phyloP scores from a whole-genome alignment of 1,140 invertebrate genomes.

The Eufriesea mexicana region DNA sequence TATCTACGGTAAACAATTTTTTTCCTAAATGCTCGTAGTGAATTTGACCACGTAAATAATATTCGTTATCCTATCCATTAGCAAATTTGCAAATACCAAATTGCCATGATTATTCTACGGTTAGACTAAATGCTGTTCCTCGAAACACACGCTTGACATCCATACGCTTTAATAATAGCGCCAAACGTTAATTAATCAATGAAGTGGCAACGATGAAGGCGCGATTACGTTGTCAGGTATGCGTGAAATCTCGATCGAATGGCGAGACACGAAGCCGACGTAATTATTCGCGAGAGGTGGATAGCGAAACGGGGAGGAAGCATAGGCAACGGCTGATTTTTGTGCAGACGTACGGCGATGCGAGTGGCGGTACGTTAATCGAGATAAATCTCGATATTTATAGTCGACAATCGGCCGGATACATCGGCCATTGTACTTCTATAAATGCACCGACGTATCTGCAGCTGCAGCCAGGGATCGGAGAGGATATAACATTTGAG shows the following conservation, averaged over 20 bases:
- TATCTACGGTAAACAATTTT: no score
- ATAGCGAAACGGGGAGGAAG: constrained; percentile 6
- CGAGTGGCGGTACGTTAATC: constrained; percentile 64
- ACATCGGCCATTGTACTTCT: constrained; percentile 58
- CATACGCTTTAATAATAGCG: no score
- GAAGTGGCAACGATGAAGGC: neutral
- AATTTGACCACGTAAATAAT: no score
- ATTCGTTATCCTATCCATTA: no score
- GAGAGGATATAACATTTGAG: constrained; percentile 54
- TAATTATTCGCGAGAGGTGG: constrained; percentile 23
- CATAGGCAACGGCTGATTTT: constrained; percentile 37
- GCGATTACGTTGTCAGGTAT: neutral
- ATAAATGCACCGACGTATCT: constrained; percentile 60
- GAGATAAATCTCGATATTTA: constrained; percentile 72
- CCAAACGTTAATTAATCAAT: constrained; percentile 6
- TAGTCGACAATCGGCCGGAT: constrained; percentile 65
- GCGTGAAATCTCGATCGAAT: neutral
- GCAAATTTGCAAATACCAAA: no score
- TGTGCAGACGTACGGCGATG: constrained; percentile 3
- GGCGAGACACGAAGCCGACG: neutral
- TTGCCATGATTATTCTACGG: no score
- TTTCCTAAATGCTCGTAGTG: no score
- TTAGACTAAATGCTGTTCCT: no score
- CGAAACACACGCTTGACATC: no score
- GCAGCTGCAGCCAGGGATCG: constrained; percentile 55